Evolutionary conservation across 2,113 vertebrate genomes (phyloP), one percentile per base, ranked within the genome.

Genomic region (Actinemys pallida): DNA sequence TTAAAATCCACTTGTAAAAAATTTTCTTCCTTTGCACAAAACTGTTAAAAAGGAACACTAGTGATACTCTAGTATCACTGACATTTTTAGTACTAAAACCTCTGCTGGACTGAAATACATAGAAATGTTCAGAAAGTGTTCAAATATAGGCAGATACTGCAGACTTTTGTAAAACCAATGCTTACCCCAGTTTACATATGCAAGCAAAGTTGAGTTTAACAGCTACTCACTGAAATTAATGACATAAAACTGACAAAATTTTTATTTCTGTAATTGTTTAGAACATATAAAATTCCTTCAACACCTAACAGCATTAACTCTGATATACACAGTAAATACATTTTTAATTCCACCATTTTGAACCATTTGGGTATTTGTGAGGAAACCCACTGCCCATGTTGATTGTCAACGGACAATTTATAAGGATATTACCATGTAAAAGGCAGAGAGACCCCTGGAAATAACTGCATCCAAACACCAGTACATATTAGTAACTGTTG

Each of bases 71-170:
- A 65, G 49, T 24, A 57, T 56, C 54, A 56, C 72, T 24, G 87
- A n/a, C 80, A 17, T 0, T 29, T 4, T 10, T 0, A 29, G 45
- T 65, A 56, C 69, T 10, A 1, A 2, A 19, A 81, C 42, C 6
- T 29, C 84, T 29, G 35, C 11, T 39, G 76, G 17, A 7, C 4
- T 4, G 47, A 50, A 10, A 35, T 25, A 56, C 1, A 0, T 1
- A 7, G 45, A 19, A 12, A 3, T 45, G 53, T n/a, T 10, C 49
- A 79, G 54, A 5, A 12, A 12, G 10, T 1, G 52, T 45, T 45
- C 11, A 11, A 53, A 3, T 59, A 25, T 3, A 7, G 6, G 2
- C 0, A n/a, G 85, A 14, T 6, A 10, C 81, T 3, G 72, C 72
- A 24, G 24, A 76, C 39, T 45, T 42, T 4, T 45, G 10, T 27